Conservation (phyloP, 2,888 invertebrate genomes). For the Rhorus exstirpatorius region DNA sequence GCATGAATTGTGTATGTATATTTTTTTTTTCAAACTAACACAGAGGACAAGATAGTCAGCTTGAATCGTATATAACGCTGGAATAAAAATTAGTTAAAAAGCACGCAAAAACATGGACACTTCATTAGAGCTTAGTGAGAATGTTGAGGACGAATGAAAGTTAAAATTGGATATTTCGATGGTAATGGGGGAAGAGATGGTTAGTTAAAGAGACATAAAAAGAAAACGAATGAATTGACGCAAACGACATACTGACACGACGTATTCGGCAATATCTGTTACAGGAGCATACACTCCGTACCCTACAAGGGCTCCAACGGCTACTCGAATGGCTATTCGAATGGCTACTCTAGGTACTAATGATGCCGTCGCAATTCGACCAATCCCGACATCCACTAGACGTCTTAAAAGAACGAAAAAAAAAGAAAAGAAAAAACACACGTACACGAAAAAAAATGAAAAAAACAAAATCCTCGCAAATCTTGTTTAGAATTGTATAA, state of each 20-base stretch:
- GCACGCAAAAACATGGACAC: slow-evolving; percentile 36
- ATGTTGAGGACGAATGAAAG: slow-evolving; percentile 30
- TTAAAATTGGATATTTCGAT: not conserved
- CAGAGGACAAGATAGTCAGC: slow-evolving; percentile 27
- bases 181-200: no score
- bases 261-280: slow-evolving; percentile 85
- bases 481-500: slow-evolving; percentile 37
- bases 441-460: not conserved
- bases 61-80: not conserved
- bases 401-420: slow-evolving; percentile 54
- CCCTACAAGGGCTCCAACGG: slow-evolving; percentile 86
- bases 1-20: slow-evolving; percentile 50
- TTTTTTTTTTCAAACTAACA: slow-evolving; percentile 39
- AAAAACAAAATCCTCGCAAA: slow-evolving; percentile 42
- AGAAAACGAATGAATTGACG: slow-evolving; percentile 28
- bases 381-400: slow-evolving; percentile 74
- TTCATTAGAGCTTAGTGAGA: slow-evolving; percentile 33
- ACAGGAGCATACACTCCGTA: slow-evolving; percentile 86
- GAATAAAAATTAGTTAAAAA: slow-evolving; percentile 10
- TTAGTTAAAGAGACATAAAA: no score
- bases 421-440: not conserved
- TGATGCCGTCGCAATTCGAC: slow-evolving; percentile 82
- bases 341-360: slow-evolving; percentile 86
- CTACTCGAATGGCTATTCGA: slow-evolving; percentile 86
- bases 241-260: slow-evolving; percentile 70